Evolutionary conservation across 2,113 vertebrate species (phyloP).

Genomic region (Rynchops niger): DNA sequence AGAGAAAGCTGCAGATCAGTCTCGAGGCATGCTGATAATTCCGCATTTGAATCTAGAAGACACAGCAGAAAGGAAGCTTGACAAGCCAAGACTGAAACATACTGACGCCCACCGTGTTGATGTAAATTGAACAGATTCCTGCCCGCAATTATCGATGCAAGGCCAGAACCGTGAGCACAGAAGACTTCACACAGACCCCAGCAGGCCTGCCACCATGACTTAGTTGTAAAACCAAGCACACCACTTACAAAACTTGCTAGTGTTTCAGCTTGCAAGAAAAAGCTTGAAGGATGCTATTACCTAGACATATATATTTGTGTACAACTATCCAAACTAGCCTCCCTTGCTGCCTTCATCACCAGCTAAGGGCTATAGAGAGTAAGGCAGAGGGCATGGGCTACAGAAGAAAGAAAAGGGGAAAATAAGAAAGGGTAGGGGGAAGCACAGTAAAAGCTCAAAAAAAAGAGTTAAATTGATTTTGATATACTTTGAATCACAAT

Average conservation of each 20-base stretch:
- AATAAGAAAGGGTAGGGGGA: rapidly evolving
- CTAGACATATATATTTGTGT: rapidly evolving
- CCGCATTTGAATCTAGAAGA: not conserved
- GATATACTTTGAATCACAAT: too few relatives aligned
- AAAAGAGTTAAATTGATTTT: not conserved
- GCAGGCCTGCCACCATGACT: rapidly evolving
- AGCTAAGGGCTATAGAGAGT: not conserved
- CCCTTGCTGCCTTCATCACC: not conserved
- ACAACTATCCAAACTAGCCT: not conserved
- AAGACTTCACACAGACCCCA: not conserved
- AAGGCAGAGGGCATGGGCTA: not conserved
- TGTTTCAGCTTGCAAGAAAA: not conserved
- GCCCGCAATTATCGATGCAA: not conserved
- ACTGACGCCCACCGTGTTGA: rapidly evolving
- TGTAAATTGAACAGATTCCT: rapidly evolving
- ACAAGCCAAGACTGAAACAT: not conserved
- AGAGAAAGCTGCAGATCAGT: not conserved
- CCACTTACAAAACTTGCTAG: rapidly evolving
- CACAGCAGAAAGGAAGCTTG: not conserved
- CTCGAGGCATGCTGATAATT: not conserved
- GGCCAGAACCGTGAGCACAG: not conserved
- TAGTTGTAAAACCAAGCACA: not conserved
- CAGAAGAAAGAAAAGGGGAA: too few relatives aligned
- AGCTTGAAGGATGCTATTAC: not conserved
- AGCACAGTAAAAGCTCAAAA: not conserved